phyloP scores from a whole-genome alignment of 2,888 invertebrate species.

The Cephalotes varians region DNA sequence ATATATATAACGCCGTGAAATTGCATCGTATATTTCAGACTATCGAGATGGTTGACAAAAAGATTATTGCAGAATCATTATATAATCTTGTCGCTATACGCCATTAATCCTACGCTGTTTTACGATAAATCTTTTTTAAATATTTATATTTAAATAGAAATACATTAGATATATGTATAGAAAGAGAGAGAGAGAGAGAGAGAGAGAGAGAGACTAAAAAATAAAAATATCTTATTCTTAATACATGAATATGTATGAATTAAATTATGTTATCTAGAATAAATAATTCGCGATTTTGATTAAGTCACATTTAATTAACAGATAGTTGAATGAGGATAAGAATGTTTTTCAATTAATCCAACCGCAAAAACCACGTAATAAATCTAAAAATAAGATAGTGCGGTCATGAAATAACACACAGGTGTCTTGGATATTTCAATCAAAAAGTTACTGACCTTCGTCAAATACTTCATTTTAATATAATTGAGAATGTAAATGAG shows the following conservation, averaged over 20 bases:
- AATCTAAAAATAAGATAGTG: neutral
- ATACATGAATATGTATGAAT: neutral
- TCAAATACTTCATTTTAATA: neutral
- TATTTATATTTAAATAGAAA: neutral
- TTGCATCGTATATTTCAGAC: neutral
- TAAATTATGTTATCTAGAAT: neutral
- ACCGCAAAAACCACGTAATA: neutral
- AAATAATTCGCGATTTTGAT: neutral
- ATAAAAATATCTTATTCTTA: neutral
- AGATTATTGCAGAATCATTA: neutral
- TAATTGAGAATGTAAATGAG: neutral
- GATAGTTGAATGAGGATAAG: neutral
- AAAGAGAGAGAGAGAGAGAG: too few species aligned
- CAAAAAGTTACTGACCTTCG: slow-evolving; percentile 6
- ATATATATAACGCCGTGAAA: neutral
- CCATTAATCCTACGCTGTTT: neutral
- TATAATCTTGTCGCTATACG: neutral
- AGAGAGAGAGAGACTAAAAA: too few species aligned
- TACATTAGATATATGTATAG: neutral
- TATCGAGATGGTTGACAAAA: slow-evolving; percentile 11
- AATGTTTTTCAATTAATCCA: neutral
- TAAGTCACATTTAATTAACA: neutral
- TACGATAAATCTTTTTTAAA: neutral
- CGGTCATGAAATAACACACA: neutral
- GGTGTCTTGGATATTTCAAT: neutral